Evolutionary conservation across 2,113 vertebrate genomes (phyloP).

Genomic region (Anas platyrhynchos): DNA sequence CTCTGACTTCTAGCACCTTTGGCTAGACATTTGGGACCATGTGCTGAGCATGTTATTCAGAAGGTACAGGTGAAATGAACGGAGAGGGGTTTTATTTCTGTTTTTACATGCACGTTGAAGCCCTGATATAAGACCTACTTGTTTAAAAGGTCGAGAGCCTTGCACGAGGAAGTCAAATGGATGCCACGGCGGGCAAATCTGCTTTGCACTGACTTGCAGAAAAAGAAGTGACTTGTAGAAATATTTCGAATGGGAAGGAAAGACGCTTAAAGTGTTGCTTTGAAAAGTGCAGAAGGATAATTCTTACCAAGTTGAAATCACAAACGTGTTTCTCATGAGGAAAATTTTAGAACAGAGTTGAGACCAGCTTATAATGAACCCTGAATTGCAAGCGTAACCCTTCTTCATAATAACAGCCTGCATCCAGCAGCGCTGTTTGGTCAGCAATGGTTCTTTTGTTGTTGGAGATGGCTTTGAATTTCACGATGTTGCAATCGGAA

Average conservation of each 20-base stretch:
- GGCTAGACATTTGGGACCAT: background rate
- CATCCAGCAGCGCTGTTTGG: background rate
- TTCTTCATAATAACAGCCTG: background rate
- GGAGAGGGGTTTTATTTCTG: background rate
- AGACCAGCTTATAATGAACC: background rate
- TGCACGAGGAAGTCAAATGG: background rate
- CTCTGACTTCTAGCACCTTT: background rate
- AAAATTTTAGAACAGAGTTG: background rate
- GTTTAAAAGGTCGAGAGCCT: background rate
- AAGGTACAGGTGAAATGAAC: background rate
- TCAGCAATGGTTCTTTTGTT: background rate
- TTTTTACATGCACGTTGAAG: background rate
- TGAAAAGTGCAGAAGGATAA: background rate
- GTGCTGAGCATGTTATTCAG: background rate
- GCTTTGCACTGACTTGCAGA: background rate
- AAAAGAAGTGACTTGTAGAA: background rate
- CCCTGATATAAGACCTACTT: background rate
- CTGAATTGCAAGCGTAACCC: background rate
- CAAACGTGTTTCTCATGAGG: background rate
- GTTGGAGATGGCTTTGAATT: constrained; percentile 42
- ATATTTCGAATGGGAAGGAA: background rate
- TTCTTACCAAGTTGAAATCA: background rate
- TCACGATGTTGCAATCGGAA: constrained; percentile 19
- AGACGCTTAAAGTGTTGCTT: background rate
- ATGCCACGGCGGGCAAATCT: background rate